Evolutionary conservation across 2,113 vertebrate species (phyloP).

Genomic region (Hippocampus comes): DNA sequence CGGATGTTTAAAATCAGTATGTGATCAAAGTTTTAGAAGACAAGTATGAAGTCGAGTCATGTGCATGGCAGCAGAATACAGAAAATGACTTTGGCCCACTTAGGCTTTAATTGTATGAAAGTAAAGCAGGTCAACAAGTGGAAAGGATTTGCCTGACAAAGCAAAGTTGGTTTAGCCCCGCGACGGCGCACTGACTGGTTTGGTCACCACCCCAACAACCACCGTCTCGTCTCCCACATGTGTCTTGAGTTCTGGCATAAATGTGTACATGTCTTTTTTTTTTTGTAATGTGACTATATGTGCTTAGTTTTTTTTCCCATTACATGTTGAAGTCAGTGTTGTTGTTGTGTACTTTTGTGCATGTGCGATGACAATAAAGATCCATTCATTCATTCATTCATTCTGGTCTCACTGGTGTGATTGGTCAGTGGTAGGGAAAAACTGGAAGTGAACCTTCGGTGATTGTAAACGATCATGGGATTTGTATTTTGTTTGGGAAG

Average conservation of each 20-base stretch:
- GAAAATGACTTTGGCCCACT: conserved; percentile 49
- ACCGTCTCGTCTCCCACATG: no score
- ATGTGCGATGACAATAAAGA: no score
- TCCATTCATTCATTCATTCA: background rate
- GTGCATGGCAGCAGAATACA: background rate
- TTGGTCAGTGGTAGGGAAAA: background rate
- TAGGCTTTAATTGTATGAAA: conserved; percentile 32
- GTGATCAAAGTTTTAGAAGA: background rate
- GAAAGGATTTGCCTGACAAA: conserved; percentile 27
- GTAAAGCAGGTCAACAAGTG: conserved; percentile 61
- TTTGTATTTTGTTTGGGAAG: background rate
- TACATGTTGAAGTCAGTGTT: no score
- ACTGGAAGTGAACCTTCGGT: background rate
- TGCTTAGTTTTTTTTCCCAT: no score
- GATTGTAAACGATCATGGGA: background rate
- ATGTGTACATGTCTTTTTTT: no score
- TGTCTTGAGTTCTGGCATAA: background rate
- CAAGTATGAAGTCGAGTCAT: background rate
- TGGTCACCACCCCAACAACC: no score
- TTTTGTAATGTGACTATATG: no score
- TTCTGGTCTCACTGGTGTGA: background rate
- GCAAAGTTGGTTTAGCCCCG: background rate
- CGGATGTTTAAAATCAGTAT: no score
- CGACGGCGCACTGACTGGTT: no score
- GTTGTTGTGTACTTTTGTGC: no score